A percentile compares a stretch with the other conserved stretches of the same genome.
phyloP scores from a whole-genome alignment of 2,113 vertebrate genomes.

The Narcine bancroftii region DNA sequence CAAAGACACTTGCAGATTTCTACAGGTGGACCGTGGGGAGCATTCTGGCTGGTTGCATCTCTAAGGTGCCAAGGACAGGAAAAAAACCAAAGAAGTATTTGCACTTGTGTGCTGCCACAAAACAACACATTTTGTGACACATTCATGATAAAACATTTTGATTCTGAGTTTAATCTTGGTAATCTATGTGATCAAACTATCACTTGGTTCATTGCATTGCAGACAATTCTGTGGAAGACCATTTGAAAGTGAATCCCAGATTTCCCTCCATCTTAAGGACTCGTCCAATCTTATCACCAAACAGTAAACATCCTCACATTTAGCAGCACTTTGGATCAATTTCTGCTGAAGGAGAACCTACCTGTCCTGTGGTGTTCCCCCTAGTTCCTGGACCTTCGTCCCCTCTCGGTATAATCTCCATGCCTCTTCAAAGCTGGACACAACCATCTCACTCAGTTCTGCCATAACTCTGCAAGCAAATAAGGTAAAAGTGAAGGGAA shows the following conservation, averaged over 20 bases:
- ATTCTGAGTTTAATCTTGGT: background rate
- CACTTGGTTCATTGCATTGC: too few relatives aligned
- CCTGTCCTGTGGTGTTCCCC: background rate
- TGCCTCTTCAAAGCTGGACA: conserved; percentile 42
- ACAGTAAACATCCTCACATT: background rate
- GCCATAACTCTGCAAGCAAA: conserved; percentile 13
- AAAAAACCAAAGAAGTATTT: too few relatives aligned
- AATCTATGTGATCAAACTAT: background rate
- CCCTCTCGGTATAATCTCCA: conserved; percentile 41
- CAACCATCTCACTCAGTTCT: conserved; percentile 39
- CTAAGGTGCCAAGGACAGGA: too few relatives aligned
- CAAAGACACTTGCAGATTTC: too few relatives aligned
- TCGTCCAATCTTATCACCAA: background rate
- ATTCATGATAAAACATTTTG: too few relatives aligned
- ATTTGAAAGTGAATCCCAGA: too few relatives aligned
- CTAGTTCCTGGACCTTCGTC: conserved; percentile 19
- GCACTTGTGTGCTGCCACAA: too few relatives aligned
- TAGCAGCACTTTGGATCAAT: too few relatives aligned
- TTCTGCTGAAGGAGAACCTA: background rate
- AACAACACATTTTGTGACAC: too few relatives aligned
- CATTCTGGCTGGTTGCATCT: too few relatives aligned
- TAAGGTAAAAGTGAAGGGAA: background rate
- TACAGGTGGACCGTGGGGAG: too few relatives aligned
- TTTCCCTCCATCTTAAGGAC: background rate
- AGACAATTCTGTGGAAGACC: too few relatives aligned